phyloP scores from a whole-genome alignment of 2,888 invertebrate genomes.

The Theretra japonica region DNA sequence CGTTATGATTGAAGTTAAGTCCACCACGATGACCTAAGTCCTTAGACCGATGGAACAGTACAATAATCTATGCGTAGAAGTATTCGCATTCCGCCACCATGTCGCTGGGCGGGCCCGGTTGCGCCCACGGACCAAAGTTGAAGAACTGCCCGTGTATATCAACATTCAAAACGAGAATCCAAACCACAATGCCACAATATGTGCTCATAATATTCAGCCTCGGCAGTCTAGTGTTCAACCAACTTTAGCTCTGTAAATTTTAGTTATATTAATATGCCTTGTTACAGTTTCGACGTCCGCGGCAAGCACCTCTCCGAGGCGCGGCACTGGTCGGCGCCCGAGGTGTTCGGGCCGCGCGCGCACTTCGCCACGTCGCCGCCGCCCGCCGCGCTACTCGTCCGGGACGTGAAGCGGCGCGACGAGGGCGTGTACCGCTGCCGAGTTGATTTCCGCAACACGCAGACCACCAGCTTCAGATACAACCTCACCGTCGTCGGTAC shows the following conservation, averaged over 20 bases:
- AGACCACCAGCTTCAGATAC: slow-evolving; percentile 94
- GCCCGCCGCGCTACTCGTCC: slow-evolving; percentile 90
- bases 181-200: slow-evolving; percentile 49
- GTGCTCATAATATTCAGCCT: neutral
- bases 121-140: slow-evolving; percentile 65
- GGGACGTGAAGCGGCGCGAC: slow-evolving; percentile 93
- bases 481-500: slow-evolving; percentile 96
- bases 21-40: too few species aligned
- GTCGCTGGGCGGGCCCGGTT: slow-evolving; percentile 74
- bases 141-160: slow-evolving; percentile 64
- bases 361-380: slow-evolving; percentile 92
- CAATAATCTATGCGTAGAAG: slow-evolving; percentile 33
- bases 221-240: too few species aligned
- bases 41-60: too few species aligned
- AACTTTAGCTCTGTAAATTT: too few species aligned
- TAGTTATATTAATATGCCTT: slow-evolving; percentile 34
- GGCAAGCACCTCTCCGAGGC: slow-evolving; percentile 92
- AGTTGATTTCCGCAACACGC: slow-evolving; percentile 95
- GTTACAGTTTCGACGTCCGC: slow-evolving; percentile 93
- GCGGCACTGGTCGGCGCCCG: slow-evolving; percentile 93
- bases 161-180: slow-evolving; percentile 62
- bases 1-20: too few species aligned
- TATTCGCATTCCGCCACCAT: slow-evolving; percentile 73
- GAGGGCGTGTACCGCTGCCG: slow-evolving; percentile 95
- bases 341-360: slow-evolving; percentile 94